These are phyloP conservation scores for Uria lomvia DNA, from an alignment of 2,113 vertebrate species.

Conservation along the genomic window DNA sequence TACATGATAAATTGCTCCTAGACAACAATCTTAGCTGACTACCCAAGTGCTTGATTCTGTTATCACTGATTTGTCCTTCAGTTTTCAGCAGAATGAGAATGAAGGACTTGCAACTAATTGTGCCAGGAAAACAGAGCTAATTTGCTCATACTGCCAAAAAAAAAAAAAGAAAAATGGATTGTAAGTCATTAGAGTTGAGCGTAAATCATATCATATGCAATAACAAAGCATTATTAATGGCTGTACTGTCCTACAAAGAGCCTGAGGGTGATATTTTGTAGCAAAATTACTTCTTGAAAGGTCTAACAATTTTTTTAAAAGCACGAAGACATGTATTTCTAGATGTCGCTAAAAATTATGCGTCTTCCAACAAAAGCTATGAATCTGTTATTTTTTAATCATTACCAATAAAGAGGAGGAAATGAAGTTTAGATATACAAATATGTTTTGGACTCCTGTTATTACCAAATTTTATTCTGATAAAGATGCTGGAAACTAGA, in stretches of 20 bases:
- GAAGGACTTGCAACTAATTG: constrained; percentile 77
- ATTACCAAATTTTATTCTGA: not conserved
- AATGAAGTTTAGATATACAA: not conserved
- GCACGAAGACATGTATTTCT: not conserved
- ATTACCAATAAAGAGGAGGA: not conserved
- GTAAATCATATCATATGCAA: constrained; percentile 39
- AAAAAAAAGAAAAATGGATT: constrained; percentile 10
- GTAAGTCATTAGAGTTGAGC: constrained; percentile 39
- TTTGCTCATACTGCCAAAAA: constrained; percentile 55
- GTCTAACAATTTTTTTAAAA: not conserved
- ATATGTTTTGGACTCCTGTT: not conserved
- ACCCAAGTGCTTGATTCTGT: constrained; percentile 74
- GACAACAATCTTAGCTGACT: constrained; percentile 81
- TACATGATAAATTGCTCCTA: constrained; percentile 88
- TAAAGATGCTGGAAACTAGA: not conserved
- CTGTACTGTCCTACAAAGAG: constrained; percentile 1
- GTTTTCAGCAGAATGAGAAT: constrained; percentile 71
- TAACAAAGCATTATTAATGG: constrained; percentile 64
- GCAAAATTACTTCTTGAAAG: constrained; percentile 23
- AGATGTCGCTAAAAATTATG: not conserved
- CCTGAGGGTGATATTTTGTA: not conserved
- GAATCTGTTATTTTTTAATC: not conserved
- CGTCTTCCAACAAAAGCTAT: not conserved
- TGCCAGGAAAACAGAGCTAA: constrained; percentile 74
- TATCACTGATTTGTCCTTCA: constrained; percentile 81